phyloP scores from a whole-genome alignment of 2,113 vertebrate genomes.

The Gambusia affinis region DNA sequence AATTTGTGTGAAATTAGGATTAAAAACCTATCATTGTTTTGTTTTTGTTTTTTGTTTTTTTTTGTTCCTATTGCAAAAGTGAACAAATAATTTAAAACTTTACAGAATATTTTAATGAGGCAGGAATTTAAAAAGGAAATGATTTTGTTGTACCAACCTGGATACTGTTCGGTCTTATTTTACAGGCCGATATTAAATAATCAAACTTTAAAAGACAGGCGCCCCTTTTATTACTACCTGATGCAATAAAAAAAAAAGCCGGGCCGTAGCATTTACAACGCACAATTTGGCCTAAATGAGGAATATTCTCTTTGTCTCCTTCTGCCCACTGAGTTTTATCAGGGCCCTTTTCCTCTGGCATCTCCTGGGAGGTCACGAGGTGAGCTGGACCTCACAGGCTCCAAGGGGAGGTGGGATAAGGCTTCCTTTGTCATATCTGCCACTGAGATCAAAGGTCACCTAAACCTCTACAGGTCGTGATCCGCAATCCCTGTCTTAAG shows the following conservation, averaged over 20 bases:
- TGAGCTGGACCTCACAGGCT: slow-evolving; percentile 73
- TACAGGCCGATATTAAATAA: not conserved
- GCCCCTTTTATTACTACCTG: slow-evolving; percentile 14
- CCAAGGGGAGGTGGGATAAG: slow-evolving; percentile 69
- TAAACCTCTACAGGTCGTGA: slow-evolving; percentile 69
- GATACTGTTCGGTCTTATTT: not conserved
- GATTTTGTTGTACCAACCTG: not conserved
- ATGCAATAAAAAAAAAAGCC: slow-evolving; percentile 5
- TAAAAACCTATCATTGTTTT: too few species aligned
- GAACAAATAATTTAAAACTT: too few species aligned
- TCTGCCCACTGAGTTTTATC: slow-evolving; percentile 46
- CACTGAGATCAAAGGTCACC: slow-evolving; percentile 69
- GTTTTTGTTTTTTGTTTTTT: too few species aligned
- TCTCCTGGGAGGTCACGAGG: slow-evolving; percentile 61
- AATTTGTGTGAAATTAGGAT: too few species aligned
- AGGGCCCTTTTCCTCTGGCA: slow-evolving; percentile 53
- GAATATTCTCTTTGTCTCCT: slow-evolving; percentile 28
- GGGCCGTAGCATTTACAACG: slow-evolving; percentile 22
- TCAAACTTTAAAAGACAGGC: not conserved
- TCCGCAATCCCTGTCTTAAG: slow-evolving; percentile 67
- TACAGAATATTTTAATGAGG: not conserved
- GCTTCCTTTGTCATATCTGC: slow-evolving; percentile 69
- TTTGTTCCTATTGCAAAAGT: too few species aligned
- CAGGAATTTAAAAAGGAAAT: not conserved
- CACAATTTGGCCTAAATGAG: slow-evolving; percentile 25